Evolutionary conservation across 1,140 invertebrate genomes (phyloP).

Genomic region (Phocides pigmalion): DNA sequence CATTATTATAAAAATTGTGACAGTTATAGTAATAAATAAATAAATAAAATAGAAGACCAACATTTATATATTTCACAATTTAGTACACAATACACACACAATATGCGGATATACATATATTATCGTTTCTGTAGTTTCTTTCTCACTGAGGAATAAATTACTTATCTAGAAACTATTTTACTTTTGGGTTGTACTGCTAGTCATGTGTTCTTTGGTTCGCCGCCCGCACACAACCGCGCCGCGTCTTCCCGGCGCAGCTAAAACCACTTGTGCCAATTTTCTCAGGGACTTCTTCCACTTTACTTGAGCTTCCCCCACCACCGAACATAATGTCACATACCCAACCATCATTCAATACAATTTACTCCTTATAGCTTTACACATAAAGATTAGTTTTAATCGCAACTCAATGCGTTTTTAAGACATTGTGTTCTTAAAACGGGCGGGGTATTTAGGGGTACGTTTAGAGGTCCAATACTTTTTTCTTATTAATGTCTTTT

Average conservation of each 20-base stretch:
- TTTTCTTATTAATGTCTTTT: slow-evolving; percentile 70
- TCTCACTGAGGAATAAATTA: not conserved
- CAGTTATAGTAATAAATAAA: too few species aligned
- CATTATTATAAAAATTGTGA: too few species aligned
- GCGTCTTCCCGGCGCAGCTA: slow-evolving; percentile 63
- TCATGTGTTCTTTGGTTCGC: slow-evolving; percentile 35
- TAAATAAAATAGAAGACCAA: too few species aligned
- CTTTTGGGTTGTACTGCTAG: slow-evolving; percentile 30
- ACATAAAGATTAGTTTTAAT: slow-evolving; percentile 46
- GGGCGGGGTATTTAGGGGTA: slow-evolving; percentile 54
- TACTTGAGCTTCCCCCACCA: slow-evolving; percentile 67
- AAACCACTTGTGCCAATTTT: slow-evolving; percentile 84
- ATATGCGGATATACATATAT: too few species aligned
- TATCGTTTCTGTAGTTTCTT: too few species aligned
- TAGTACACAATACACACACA: too few species aligned
- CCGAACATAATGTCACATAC: slow-evolving; percentile 50
- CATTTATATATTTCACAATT: too few species aligned
- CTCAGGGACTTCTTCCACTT: slow-evolving; percentile 78
- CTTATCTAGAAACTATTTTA: not conserved
- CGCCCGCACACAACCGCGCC: slow-evolving; percentile 45
- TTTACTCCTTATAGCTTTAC: slow-evolving; percentile 34
- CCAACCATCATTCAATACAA: slow-evolving; percentile 38
- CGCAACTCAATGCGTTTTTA: slow-evolving; percentile 10
- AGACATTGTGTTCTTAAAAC: slow-evolving; percentile 28
- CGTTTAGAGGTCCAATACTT: slow-evolving; percentile 67